Base-by-base conservation (phyloP, 2,113 vertebrate genomes). In the Rhynchopsitta pachyrhyncha region DNA sequence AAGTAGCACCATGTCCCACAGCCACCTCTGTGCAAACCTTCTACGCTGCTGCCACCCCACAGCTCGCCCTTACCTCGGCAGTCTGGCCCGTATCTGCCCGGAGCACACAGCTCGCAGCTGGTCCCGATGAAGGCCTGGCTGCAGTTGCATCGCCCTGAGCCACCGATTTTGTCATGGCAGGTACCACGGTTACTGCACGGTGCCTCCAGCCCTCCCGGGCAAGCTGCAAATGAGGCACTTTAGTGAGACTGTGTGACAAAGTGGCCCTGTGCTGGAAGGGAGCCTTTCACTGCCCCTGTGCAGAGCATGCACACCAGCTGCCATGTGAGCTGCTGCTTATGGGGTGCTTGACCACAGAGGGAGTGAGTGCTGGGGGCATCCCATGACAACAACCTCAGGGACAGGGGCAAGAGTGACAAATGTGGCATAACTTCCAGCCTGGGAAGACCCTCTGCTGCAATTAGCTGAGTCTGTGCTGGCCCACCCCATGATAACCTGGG, bases 201-300 rank as follows among this genome's bases (percentile, higher is more conserved):
- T 0, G 98, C 97, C 86, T 98, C 98, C 62, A 98, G 69, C 10
- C 99, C 99, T 1, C 99, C 99, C 0, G 99, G 98, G 84, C 99
- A 99, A 3, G 96, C 99, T 99, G 97, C 75, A 97, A 97, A 91
- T 28, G 24, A 25, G 66, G 33, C 67, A 91, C 13, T 37, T 80
- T 5, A 79, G 74, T 64, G 42, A 93, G 86, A 73, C 68, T 70
- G 46, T 1, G 46, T 91, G 64, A 79, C 77, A 68, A 67, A 60
- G 80, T 20, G 67, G 39, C 81, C 60, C 80, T 39, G 86, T 20
- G 71, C 79, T 53, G 42, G 24, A 44, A 49, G 9, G 69, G 33
- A 86, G 70, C n/a, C 37, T 15, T 35, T 53, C 0, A 0, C 18
- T 49, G 55, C 3, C n/a, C 33, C 37, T 0, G 4, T 8, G 11